Percentiles rank a stretch among this genome's conserved stretches.
Conservation (phyloP, 2,113 vertebrate species). For the cattle (Bos taurus) region DNA sequence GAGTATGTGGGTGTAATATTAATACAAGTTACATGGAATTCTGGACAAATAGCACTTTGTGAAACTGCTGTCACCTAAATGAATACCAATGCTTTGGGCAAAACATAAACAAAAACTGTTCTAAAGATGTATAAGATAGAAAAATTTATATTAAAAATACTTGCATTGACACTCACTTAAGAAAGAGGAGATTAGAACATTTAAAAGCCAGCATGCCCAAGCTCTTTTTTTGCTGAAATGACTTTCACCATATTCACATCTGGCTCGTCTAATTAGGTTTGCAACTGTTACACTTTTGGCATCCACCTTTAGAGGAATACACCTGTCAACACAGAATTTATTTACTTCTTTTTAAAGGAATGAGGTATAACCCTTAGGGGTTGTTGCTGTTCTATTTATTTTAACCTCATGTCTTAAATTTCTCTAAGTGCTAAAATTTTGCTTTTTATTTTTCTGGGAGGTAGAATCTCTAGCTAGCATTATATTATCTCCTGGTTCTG, state of each 20-base stretch:
- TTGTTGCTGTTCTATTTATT: conserved; percentile 31
- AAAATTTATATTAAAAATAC: background rate
- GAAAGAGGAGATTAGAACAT: conserved; percentile 29
- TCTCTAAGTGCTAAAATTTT: conserved; percentile 7
- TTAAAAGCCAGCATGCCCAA: conserved; percentile 24
- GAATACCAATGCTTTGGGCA: conserved; percentile 15
- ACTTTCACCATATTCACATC: conserved; percentile 56
- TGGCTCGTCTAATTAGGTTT: conserved; percentile 68
- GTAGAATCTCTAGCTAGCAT: background rate
- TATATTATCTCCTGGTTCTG: background rate
- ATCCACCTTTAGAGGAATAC: conserved; percentile 8
- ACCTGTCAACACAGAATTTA: conserved; percentile 63
- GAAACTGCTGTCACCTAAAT: conserved; percentile 38
- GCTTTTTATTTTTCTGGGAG: conserved; percentile 14
- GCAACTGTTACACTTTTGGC: conserved; percentile 57
- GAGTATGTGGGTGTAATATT: background rate
- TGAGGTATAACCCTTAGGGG: conserved; percentile 31
- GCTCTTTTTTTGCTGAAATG: conserved; percentile 21
- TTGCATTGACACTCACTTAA: background rate
- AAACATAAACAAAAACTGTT: conserved; percentile 16
- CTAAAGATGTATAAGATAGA: background rate
- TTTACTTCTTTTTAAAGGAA: conserved; percentile 54
- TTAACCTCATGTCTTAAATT: conserved; percentile 41
- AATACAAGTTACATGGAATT: background rate
- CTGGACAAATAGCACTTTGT: background rate